A percentile compares a stretch with the other conserved stretches of the same genome.
Conservation (phyloP, 2,113 vertebrate genomes). For the Podilymbus podiceps region DNA sequence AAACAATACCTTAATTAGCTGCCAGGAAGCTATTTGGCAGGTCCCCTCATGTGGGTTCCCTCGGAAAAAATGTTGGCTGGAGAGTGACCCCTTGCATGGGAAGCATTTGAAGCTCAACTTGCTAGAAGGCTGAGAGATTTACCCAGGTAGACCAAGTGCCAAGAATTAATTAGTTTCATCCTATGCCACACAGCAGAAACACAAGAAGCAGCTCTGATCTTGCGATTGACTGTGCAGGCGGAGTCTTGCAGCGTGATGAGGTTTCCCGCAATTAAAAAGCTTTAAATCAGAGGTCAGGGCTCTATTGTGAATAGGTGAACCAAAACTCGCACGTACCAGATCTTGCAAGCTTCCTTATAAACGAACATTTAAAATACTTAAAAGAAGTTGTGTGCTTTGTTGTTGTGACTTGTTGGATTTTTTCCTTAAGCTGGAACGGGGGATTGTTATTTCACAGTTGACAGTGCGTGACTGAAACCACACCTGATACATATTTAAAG, state of each 20-base stretch:
- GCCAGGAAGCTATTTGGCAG: slow-evolving; percentile 26
- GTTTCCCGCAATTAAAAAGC: not conserved
- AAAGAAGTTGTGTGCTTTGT: not conserved
- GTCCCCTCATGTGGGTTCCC: not conserved
- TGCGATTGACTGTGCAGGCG: not conserved
- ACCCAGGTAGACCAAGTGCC: not conserved
- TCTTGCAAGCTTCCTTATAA: not conserved
- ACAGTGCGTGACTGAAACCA: not conserved
- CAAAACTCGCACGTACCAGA: not conserved
- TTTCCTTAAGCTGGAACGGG: not conserved
- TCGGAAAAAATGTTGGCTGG: not conserved
- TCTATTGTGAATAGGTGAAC: not conserved
- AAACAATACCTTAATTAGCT: slow-evolving; percentile 5
- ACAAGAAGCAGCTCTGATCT: not conserved
- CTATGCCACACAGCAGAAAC: not conserved
- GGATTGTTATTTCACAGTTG: not conserved
- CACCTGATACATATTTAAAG: not conserved
- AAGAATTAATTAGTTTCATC: not conserved
- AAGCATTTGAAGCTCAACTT: not conserved
- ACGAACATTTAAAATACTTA: not conserved
- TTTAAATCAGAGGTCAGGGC: not conserved
- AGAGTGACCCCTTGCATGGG: not conserved
- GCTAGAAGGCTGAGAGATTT: not conserved
- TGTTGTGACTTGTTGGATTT: not conserved
- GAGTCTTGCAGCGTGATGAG: not conserved